These are phyloP conservation scores for Nematolebias whitei DNA, from an alignment of 2,113 vertebrate genomes.

Conservation along the genomic window DNA sequence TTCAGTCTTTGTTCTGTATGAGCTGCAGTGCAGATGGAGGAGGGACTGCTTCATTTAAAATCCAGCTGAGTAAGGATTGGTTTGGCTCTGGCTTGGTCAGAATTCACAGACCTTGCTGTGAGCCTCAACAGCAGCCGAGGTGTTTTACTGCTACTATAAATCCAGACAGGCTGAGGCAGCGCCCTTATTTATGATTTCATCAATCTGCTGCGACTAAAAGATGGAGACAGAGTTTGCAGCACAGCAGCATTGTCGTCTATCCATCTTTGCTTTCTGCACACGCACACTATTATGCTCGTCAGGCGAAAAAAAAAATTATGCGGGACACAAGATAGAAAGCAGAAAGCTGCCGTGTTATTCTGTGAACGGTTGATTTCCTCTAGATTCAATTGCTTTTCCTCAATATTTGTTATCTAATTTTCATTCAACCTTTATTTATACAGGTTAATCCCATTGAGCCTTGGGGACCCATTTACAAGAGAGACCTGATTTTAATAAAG, in stretches of 20 bases:
- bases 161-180: conserved; percentile 38
- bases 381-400: background rate
- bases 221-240: conserved; percentile 15
- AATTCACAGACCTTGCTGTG: conserved; percentile 12
- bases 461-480: no score
- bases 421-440: no score
- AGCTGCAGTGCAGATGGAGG: background rate
- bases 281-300: background rate
- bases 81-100: background rate
- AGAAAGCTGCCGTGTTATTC: background rate
- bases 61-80: conserved; percentile 1
- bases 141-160: conserved; percentile 45
- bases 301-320: background rate
- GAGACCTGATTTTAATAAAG: no score
- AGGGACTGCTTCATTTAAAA: background rate
- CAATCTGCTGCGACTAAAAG: conserved; percentile 39
- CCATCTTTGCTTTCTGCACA: conserved; percentile 14
- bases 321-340: background rate
- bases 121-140: conserved; percentile 1
- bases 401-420: background rate
- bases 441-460: no score
- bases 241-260: conserved; percentile 14
- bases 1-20: background rate
- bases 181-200: conserved; percentile 61
- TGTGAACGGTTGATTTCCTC: background rate